Evolutionary conservation across 2,888 invertebrate species (phyloP).

Genomic region (Neria commutata): DNA sequence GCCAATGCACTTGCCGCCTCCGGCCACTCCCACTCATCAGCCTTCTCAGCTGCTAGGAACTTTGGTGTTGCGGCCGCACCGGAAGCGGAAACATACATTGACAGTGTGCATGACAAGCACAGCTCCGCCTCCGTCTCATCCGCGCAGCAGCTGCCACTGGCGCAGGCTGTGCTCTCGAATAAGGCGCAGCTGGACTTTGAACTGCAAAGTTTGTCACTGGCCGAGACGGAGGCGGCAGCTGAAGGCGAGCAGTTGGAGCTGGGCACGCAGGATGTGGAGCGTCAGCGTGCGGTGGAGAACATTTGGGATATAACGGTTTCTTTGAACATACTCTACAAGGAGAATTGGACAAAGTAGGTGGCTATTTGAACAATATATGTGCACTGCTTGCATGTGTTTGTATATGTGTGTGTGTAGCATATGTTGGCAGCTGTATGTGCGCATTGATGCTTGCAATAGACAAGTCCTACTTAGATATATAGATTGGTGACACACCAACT

Average conservation of each 20-base stretch:
- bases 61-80: neutral
- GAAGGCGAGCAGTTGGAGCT: slow-evolving; percentile 20
- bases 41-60: neutral
- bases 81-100: slow-evolving; percentile 19
- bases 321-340: slow-evolving; percentile 81
- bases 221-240: slow-evolving; percentile 59
- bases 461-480: no score
- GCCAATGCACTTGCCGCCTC: neutral
- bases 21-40: neutral
- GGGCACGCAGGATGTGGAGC: slow-evolving; percentile 61
- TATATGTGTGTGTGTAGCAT: neutral
- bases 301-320: slow-evolving; percentile 88
- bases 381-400: no score
- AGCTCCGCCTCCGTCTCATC: neutral
- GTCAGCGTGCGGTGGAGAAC: slow-evolving; percentile 75
- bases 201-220: slow-evolving; percentile 51
- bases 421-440: no score
- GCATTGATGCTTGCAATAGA: no score
- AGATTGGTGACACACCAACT: no score
- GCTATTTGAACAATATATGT: neutral
- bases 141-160: neutral
- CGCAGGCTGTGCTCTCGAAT: no score
- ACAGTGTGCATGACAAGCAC: slow-evolving; percentile 14
- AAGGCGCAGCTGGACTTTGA: slow-evolving; percentile 3
- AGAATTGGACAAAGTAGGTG: slow-evolving; percentile 84